Conservation (phyloP, 2,797 vertebrate species). For the Gymnothorax reevesii region DNA sequence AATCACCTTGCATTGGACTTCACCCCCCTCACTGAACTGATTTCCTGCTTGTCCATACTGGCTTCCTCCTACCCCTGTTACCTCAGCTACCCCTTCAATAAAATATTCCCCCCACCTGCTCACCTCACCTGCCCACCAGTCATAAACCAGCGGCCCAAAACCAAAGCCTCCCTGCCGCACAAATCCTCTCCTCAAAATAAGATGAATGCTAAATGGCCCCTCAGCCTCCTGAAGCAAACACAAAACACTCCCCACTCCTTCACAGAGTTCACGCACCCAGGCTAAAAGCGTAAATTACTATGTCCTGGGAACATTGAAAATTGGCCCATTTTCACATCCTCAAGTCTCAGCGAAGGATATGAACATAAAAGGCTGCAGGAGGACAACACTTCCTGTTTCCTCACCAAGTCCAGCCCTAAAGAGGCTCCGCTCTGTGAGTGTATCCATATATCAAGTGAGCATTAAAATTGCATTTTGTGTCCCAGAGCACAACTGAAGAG, state of each 20-base stretch:
- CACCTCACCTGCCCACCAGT: slow-evolving; percentile 32
- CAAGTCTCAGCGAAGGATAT: background rate
- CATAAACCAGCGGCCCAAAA: slow-evolving; percentile 61
- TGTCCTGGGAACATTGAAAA: background rate
- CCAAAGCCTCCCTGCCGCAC: slow-evolving; percentile 55
- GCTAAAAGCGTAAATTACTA: background rate
- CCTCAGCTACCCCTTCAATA: slow-evolving; percentile 57
- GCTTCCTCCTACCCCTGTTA: background rate
- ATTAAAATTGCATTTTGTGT: background rate
- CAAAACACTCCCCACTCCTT: background rate
- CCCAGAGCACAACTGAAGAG: background rate
- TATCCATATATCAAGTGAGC: background rate
- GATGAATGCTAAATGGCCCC: background rate
- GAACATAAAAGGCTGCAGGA: background rate
- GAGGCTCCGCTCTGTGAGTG: background rate
- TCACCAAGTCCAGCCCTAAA: background rate
- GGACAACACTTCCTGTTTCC: background rate
- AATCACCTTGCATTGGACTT: slow-evolving; percentile 68
- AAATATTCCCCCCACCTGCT: slow-evolving; percentile 60
- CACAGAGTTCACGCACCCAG: background rate
- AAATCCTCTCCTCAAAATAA: background rate
- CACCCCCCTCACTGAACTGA: slow-evolving; percentile 48
- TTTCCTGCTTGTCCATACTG: slow-evolving; percentile 27
- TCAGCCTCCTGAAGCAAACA: background rate
- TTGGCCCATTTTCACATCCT: background rate